These are phyloP conservation scores for Tridacna gigas DNA, from an alignment of 2,888 invertebrate species.

Conservation along the genomic window DNA sequence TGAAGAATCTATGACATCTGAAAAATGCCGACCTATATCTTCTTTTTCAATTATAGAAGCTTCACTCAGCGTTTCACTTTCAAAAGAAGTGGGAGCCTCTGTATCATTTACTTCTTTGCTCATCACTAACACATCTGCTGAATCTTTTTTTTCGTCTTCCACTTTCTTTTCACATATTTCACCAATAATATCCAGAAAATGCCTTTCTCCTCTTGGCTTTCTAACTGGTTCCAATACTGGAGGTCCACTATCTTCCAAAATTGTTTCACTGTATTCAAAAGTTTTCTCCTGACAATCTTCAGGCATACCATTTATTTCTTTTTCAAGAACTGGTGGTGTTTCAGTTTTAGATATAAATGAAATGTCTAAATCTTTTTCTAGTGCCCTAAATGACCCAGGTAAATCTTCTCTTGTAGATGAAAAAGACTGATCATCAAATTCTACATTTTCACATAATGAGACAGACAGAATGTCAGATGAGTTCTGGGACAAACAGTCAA, in stretches of 20 bases:
- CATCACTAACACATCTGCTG: background rate
- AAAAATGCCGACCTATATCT: conserved; percentile 51
- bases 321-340: conserved; percentile 49
- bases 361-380: background rate
- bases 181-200: conserved; percentile 64
- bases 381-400: background rate
- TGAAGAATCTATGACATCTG: conserved; percentile 46
- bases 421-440: background rate
- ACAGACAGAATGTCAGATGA: background rate
- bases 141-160: conserved; percentile 3
- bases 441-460: background rate
- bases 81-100: background rate
- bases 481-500: background rate
- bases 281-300: background rate
- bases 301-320: conserved; percentile 6
- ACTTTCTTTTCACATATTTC: conserved; percentile 9
- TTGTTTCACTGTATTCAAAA: background rate
- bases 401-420: no score
- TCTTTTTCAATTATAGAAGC: conserved; percentile 18
- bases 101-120: background rate
- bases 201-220: conserved; percentile 55
- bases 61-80: background rate
- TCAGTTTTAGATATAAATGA: background rate
- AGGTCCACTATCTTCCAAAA: conserved; percentile 29
- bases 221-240: conserved; percentile 41